Evolutionary conservation across 2,113 vertebrate genomes (phyloP).

Genomic region (Morone chrysops): DNA sequence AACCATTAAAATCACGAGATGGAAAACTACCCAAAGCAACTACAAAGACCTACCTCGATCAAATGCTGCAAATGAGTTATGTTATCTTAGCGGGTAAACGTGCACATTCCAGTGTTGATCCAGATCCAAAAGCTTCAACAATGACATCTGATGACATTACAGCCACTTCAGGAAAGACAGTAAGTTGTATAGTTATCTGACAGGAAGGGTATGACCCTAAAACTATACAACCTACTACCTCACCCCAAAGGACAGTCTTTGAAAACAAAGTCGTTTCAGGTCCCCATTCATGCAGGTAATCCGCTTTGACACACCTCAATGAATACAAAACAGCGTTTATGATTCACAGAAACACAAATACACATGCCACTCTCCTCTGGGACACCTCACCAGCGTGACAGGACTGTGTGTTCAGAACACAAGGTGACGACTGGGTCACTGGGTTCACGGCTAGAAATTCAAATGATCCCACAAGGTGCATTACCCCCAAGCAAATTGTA

Average conservation of each 20-base stretch:
- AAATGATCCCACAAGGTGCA: constrained; percentile 52
- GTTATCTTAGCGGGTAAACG: constrained; percentile 7
- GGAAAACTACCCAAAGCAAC: neutral
- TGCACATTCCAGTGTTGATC: constrained; percentile 36
- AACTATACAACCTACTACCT: constrained; percentile 99
- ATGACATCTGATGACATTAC: constrained; percentile 84
- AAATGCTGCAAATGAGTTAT: neutral
- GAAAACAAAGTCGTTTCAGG: constrained; percentile 31
- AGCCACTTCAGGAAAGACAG: constrained; percentile 99
- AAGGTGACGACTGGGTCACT: constrained; percentile 59
- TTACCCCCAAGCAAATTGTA: constrained; percentile 51
- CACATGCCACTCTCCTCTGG: constrained; percentile 54
- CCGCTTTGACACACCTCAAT: constrained; percentile 54
- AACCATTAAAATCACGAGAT: neutral
- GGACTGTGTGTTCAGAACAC: constrained; percentile 47
- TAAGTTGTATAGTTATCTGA: constrained; percentile 99
- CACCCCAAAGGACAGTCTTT: constrained; percentile 98
- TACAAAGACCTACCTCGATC: constrained; percentile 3
- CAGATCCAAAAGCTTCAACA: constrained; percentile 36
- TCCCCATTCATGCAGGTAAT: constrained; percentile 47
- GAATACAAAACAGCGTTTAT: constrained; percentile 68
- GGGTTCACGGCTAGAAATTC: constrained; percentile 67
- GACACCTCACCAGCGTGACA: constrained; percentile 30
- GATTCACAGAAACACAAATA: constrained; percentile 68
- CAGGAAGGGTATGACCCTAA: constrained; percentile 95